Base-by-base conservation (phyloP, 2,888 invertebrate genomes). In the Ichneumoninae sp. region DNA sequence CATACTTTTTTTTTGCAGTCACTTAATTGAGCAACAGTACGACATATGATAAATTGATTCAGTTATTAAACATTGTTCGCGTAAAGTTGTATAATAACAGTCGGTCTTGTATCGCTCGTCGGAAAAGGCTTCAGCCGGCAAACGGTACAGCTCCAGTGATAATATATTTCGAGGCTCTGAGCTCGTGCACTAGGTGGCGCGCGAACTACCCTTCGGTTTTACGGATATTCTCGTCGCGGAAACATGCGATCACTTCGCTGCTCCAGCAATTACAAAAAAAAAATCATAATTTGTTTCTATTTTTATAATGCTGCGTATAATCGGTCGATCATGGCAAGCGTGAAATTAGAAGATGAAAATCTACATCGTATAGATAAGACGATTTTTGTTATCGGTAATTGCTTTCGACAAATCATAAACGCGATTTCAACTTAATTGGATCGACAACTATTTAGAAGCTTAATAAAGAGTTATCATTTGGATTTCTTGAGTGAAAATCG, bases 181-280 rank as follows among this genome's bases (percentile, higher is more conserved):
- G 2, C 1, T 44, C 30, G 1, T 30, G 26, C n/a, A 57, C 22
- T 44, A 72, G 72, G 19, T 72, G 72, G 60, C 72, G 72, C 30
- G 40, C 40, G 60, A 7, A 26, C 57, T 8, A 60, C 30, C 44
- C 22, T 60, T 60, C n/a, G 44, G 60, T 3, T 72, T 26, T 16
- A 71, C 36, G 16, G 36, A 71, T 40, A 16, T 71, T 57, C 40
- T 71, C 40, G 7, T 40, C 33, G 40, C 16, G 19, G 8, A 57
- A 57, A 57, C 54, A 52, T 2, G 70, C 44, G 16, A n/a, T 16
- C 13, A 6, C 2, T 16, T 36, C 19, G 54, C 8, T 26, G n/a
- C 22, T 16, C 16, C 40, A 33, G n/a, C 50, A 13, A 19, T 13
- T 0, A 40, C 2, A 44, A 44, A 54, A 10, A 19, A 19, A 19